Evolutionary conservation across 2,113 vertebrate species (phyloP), one percentile per base, ranked within the genome.

Genomic region (Epinephelus lanceolatus): DNA sequence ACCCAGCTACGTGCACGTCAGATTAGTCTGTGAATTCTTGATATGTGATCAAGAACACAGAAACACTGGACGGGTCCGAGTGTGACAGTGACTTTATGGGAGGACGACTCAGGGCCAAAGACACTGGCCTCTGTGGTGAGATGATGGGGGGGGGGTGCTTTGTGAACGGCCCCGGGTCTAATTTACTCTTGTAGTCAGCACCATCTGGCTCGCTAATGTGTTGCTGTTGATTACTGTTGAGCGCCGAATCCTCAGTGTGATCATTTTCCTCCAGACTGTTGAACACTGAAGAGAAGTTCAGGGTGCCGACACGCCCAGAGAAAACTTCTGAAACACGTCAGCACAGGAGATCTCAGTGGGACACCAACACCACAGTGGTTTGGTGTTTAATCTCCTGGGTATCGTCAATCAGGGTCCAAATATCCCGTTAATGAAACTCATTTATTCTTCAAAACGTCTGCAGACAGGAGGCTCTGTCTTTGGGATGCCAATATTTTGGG

Each of bases 201-300:
- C 89, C 90, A 92, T 87, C 86, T 92, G 92, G 84, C 69, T 79
- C 18, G 17, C 81, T 91, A 93, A 91, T 90, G 87, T 86, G 86
- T 53, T 78, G 78, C 81, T 75, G 86, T 89, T 90, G 88, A 90
- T 90, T 86, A 85, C 86, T 82, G 83, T 80, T 85, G 87, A 91
- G 85, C 55, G 45, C n/a, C 2, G 33, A 85, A 85, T 70, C 81
- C 79, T 85, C 78, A 9, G 79, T 49, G 87, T 66, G 84, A 86
- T 86, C 0, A 73, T 87, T 90, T 76, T 74, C 80, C 83, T 81
- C 56, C 69, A 85, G 67, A 80, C 81, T 59, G 76, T 71, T 68
- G 80, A 82, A 75, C 69, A 62, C 65, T 10, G 57, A 62, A 52
- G 76, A 57, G 71, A 84, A 81, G 78, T 76, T 85, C 68, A 61